Base-by-base conservation (phyloP, 92 coral and sea anemone species). In the Heteractis magnifica region DNA sequence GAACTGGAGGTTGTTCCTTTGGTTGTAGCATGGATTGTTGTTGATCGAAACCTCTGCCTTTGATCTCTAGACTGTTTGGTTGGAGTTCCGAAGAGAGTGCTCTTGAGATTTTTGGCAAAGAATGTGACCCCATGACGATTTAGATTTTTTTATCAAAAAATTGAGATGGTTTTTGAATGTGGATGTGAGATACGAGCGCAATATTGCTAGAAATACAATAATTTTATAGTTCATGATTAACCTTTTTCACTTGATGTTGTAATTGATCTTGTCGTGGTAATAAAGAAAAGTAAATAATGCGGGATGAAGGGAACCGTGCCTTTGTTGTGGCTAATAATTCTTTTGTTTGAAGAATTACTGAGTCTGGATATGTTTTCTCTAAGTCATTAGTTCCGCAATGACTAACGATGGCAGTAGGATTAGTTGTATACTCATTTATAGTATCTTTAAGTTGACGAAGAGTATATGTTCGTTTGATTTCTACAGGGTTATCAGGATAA, bases 51-150 rank as follows among this genome's bases (percentile, higher is more conserved):
- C 26, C 26, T 76, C 72, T 65, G 77, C 70, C 52, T 65, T 49
- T 50, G 65, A 13, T 21, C 19, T 81, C 65, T 49, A 48, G 78
- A 11, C 15, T 81, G 44, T 51, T 50, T 81, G 15, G 86, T 55
- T 23, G 26, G 59, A 41, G 79, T 72, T 44, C 79, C 86, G 49
- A 52, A 75, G 59, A 74, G 55, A 15, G 80, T 72, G 75, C 86
- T 74, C 75, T 83, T 83, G 8, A 83, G 60, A 60, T 83, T 81
- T 71, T 81, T 81, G 4, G 82, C 87, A 83, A 83, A 83, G 78
- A 56, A 75, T 49, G 19, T 83, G 50, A 83, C 82, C 56, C 87
- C 87, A 34, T 72, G 34, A 76, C 77, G 65, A 83, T 60, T 83
- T 68, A 83, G 87, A 71, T 83, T 41, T 83, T 83, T 8, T 74